Evolutionary conservation across 2,797 vertebrate species (phyloP).

Genomic region (Peromyscus nudipes): DNA sequence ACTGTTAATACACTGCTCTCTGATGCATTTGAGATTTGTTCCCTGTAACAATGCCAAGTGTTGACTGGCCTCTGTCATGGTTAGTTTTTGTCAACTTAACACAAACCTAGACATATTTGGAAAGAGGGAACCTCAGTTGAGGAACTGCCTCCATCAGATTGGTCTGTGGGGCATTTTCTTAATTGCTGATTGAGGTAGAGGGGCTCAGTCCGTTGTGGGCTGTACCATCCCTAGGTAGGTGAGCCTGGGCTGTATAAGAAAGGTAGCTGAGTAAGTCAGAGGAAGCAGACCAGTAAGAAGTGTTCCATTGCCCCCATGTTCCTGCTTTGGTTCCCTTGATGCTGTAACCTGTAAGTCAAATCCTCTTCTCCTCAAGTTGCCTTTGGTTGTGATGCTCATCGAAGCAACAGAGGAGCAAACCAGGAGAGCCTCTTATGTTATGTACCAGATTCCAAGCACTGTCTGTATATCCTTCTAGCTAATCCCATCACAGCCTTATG

Average conservation of each 20-base stretch:
- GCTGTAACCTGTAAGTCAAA: too few relatives aligned
- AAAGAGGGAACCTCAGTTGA: background rate
- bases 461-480: background rate
- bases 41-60: background rate
- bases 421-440: background rate
- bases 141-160: background rate
- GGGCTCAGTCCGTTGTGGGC: too few relatives aligned
- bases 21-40: background rate
- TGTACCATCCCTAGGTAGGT: background rate
- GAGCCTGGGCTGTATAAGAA: background rate
- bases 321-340: background rate
- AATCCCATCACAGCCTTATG: background rate
- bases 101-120: background rate
- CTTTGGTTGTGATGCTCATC: background rate
- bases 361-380: background rate
- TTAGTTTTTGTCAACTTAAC: background rate
- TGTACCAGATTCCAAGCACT: background rate
- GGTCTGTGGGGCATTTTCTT: background rate
- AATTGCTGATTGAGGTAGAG: background rate
- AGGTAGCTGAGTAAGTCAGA: background rate
- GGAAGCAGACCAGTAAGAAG: background rate
- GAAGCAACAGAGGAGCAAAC: background rate
- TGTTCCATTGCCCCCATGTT: background rate
- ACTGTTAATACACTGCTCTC: constrained; percentile 12
- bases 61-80: background rate